Conservation (phyloP, 1,140 invertebrate species). For the Drosophila takahashii region DNA sequence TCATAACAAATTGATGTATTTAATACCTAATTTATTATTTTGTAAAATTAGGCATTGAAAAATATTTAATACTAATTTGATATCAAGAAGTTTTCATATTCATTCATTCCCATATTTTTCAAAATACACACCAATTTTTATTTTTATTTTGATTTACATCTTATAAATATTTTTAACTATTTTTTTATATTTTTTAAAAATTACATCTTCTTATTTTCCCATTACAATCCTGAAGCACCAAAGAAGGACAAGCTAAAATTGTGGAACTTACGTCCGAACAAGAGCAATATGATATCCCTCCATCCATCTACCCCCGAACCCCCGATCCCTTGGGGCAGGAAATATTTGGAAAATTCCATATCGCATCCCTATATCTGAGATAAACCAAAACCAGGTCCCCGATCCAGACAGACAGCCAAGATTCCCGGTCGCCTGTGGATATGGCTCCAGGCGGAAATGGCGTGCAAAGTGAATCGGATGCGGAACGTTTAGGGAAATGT, state of each 20-base stretch:
- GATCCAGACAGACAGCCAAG: slow-evolving; percentile 12
- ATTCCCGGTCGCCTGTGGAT: slow-evolving; percentile 38
- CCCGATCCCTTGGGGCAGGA: slow-evolving; percentile 10
- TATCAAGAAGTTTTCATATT: too few relatives aligned
- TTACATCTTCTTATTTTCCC: not conserved
- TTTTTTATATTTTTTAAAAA: not conserved
- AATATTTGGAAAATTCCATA: slow-evolving; percentile 33
- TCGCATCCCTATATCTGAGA: slow-evolving; percentile 47
- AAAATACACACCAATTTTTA: too few relatives aligned
- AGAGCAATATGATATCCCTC: not conserved
- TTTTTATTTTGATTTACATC: too few relatives aligned
- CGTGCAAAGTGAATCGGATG: slow-evolving; percentile 80
- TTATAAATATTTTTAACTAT: too few relatives aligned
- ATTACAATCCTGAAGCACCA: not conserved
- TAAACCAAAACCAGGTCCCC: slow-evolving; percentile 19
- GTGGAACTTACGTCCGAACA: not conserved
- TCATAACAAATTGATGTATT: too few relatives aligned
- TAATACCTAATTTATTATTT: too few relatives aligned
- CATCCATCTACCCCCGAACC: not conserved
- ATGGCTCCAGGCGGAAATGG: slow-evolving; percentile 74
- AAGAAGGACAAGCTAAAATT: not conserved
- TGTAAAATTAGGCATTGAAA: too few relatives aligned
- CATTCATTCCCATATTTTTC: too few relatives aligned
- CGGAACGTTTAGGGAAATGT: slow-evolving; percentile 72
- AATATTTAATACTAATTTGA: too few relatives aligned